phyloP scores from a whole-genome alignment of 2,113 vertebrate species.

The Coracopsis vasa region DNA sequence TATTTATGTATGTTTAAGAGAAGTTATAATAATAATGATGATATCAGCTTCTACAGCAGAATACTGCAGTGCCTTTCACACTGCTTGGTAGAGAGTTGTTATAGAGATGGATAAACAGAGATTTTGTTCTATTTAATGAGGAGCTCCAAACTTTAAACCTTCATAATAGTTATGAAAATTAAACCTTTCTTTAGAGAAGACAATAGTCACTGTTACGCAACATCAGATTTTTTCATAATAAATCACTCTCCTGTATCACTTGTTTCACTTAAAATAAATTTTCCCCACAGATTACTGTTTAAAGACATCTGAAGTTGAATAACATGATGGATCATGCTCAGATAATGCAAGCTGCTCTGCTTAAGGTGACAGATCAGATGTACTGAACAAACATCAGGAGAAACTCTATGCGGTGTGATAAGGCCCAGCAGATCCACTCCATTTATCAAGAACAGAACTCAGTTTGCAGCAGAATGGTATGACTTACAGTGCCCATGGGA shows the following conservation, averaged over 20 bases:
- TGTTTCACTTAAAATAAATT: background rate
- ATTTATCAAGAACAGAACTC: background rate
- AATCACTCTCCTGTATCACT: background rate
- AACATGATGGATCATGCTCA: background rate
- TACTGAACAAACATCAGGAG: background rate
- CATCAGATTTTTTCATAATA: background rate
- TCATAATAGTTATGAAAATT: background rate
- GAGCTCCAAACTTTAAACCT: background rate
- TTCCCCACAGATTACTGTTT: background rate
- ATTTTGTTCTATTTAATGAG: background rate
- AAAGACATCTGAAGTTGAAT: background rate
- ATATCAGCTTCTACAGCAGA: constrained; percentile 9
- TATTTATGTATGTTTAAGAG: background rate
- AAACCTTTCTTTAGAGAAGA: background rate
- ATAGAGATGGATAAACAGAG: background rate
- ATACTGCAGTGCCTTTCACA: background rate
- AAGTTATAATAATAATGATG: background rate
- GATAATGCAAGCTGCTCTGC: background rate
- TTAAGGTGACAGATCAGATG: background rate
- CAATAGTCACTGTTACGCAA: background rate
- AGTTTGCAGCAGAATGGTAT: background rate
- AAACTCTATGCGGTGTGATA: background rate
- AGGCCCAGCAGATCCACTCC: background rate
- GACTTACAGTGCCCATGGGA: background rate
- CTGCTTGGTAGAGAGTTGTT: background rate